Base-by-base conservation (phyloP, 2,113 vertebrate genomes). In the Psittacula cyanocephala region DNA sequence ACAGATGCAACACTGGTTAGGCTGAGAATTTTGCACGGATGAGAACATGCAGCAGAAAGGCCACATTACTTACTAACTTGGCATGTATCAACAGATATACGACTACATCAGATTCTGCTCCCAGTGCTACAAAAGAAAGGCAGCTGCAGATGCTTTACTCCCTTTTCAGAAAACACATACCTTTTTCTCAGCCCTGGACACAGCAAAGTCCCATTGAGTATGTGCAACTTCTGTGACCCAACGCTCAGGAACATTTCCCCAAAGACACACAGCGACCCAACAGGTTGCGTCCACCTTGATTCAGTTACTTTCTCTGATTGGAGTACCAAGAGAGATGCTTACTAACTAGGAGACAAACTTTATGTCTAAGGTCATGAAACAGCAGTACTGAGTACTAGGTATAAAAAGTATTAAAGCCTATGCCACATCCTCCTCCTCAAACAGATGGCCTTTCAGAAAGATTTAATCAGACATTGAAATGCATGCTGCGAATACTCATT, bases 381-480 rank as follows among this genome's bases (percentile, higher is more conserved):
- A 91, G 85, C 78, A 76, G 70, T 59, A 93, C 0, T 65, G 78
- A 91, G 67, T 53, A 85, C 75, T 57, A 96, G 91, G 87, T 94
- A 95, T 74, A 91, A 95, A 91, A 93, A 91, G 84, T 95, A 91
- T 85, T 89, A 93, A 94, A 94, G 78, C 93, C 93, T 79, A 82
- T 86, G 95, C 95, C 81, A 85, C 89, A 87, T 96, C 78, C 84
- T 96, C 81, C 87, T 96, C 70, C 94, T 96, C 89, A 89, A 95
- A 97, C 96, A 97, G 96, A 97, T 97, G 96, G 96, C 87, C 96
- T 95, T 97, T 95, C 95, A 95, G 94, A 87, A 94, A 96, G 94
- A 96, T 97, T 96, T 97, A 96, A 97, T 97, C 96, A 96, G 96
- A 97, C 81, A 91, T 85, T 91, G 93, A 97, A 97, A 96, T 85